Base-by-base conservation (phyloP, 2,113 vertebrate genomes). In the Aix galericulata region DNA sequence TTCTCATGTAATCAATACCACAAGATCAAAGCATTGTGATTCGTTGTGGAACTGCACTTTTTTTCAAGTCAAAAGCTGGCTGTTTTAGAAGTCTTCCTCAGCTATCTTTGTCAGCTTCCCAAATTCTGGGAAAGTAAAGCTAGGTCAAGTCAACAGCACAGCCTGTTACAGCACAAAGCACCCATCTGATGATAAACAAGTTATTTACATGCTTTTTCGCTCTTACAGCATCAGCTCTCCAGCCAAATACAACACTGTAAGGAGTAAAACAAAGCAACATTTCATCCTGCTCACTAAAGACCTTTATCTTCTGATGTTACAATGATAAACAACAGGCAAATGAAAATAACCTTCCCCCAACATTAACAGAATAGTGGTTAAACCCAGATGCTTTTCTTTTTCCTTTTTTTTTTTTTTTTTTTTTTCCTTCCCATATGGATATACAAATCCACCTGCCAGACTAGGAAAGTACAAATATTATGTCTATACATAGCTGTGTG, bases 141-240 rank as follows among this genome's bases (percentile, higher is more conserved):
- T 76, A 64, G 50, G 40, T 53, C 4, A 7, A 88, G 55, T 13
- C 77, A 94, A 71, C 66, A 90, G 88, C 80, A 60, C 94, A 79
- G 86, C 59, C 59, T 87, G 93, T 90, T 77, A 86, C 55, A 80
- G 93, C 80, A 94, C 89, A 94, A 78, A 90, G 71, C 84, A 85
- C 36, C 83, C 63, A 77, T 85, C 78, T 1, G 13, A 78, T 62
- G 83, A 94, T 55, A 96, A 96, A 96, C 88, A 95, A 94, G 72
- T 75, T 92, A 94, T 96, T 95, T 93, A 95, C 80, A 86, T 90
- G 60, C 59, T 68, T 71, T 86, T 94, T 69, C 76, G 25, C 42
- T 52, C 82, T 32, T 67, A 68, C 79, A 86, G 55, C 75, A 80
- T 67, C 17, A 13, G 36, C 29, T 91, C 40, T 86, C 52, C 82